Evolutionary conservation across 2,888 invertebrate species (phyloP).

Genomic region (Orthosia gracilis): DNA sequence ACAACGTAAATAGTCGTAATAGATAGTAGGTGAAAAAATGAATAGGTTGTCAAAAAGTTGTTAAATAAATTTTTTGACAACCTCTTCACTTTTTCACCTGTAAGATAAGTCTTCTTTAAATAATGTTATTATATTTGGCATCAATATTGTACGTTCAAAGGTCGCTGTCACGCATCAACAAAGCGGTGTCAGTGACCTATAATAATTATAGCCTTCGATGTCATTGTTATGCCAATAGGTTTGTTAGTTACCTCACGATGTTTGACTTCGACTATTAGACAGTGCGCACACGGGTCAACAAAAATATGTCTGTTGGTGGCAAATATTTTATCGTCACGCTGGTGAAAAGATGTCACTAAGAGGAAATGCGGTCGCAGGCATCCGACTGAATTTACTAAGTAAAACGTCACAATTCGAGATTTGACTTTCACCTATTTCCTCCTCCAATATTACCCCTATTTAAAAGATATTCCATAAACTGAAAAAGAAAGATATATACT

Average conservation of each 20-base stretch:
- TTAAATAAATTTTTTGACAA: constrained; percentile 1
- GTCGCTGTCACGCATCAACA: constrained; percentile 24
- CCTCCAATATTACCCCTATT: no score
- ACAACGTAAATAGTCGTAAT: no score
- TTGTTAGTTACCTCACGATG: constrained; percentile 6
- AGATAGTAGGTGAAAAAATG: no score
- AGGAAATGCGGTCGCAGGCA: no score
- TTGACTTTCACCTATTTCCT: no score
- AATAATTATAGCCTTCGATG: constrained; percentile 28
- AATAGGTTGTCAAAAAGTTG: background rate
- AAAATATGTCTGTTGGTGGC: no score
- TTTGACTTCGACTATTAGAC: background rate
- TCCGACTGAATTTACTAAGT: no score
- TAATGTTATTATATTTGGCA: constrained; percentile 7
- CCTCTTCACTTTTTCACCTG: background rate
- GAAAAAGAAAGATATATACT: no score
- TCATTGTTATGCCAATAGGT: constrained; percentile 1
- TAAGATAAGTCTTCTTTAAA: constrained; percentile 5
- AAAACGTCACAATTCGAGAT: no score
- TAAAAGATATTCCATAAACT: no score
- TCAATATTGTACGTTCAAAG: constrained; percentile 1
- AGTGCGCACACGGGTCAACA: background rate
- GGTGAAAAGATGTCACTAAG: no score
- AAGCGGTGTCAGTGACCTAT: background rate
- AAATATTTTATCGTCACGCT: no score